phyloP scores from a whole-genome alignment of 2,113 vertebrate species.

The Channa argus region DNA sequence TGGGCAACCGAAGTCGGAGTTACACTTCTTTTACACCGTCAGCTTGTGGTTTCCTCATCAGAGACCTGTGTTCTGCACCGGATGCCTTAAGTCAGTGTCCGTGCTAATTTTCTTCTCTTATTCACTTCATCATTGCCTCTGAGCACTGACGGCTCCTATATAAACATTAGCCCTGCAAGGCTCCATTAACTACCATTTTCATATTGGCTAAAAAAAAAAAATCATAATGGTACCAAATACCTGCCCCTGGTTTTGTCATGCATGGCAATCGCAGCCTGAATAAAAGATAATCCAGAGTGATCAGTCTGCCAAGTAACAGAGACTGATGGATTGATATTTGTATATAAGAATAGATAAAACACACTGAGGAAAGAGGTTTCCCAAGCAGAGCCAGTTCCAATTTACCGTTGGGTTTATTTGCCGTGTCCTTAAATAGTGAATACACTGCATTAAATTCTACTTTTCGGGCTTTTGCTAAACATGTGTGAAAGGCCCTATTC shows the following conservation, averaged over 20 bases:
- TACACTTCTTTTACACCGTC: neutral
- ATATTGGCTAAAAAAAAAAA: slow-evolving; percentile 9
- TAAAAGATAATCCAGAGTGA: slow-evolving; percentile 16
- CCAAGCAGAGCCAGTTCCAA: neutral
- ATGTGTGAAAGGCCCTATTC: slow-evolving; percentile 11
- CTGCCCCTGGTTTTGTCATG: slow-evolving; percentile 22
- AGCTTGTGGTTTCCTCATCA: neutral
- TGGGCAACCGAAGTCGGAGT: slow-evolving; percentile 6
- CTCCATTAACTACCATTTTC: slow-evolving; percentile 46
- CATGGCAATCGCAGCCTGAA: slow-evolving; percentile 26
- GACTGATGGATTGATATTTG: neutral
- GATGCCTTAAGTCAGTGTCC: neutral
- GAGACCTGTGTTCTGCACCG: neutral
- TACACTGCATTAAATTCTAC: slow-evolving; percentile 1
- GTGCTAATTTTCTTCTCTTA: neutral
- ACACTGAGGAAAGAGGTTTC: neutral
- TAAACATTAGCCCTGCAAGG: slow-evolving; percentile 17
- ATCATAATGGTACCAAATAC: slow-evolving; percentile 50
- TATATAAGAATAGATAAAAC: neutral
- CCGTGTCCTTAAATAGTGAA: slow-evolving; percentile 13
- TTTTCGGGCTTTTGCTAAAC: neutral
- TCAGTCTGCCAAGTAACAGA: neutral
- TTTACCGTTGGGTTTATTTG: neutral
- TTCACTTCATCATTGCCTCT: neutral
- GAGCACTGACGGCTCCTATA: slow-evolving; percentile 30